These are phyloP conservation scores for Dermatemys mawii DNA, from an alignment of 2,113 vertebrate genomes.

Conservation along the genomic window DNA sequence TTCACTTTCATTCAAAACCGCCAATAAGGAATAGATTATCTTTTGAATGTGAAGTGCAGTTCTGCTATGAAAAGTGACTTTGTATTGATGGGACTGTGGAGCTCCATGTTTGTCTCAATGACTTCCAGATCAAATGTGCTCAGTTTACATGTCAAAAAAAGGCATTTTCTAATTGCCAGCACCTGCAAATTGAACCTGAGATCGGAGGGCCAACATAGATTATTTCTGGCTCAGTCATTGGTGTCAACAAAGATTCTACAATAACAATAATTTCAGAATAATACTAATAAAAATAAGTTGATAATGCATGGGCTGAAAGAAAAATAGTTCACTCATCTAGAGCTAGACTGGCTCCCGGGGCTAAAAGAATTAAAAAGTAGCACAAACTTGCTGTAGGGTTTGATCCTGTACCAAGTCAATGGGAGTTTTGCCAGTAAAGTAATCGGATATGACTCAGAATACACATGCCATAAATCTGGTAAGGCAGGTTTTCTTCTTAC, in stretches of 20 bases:
- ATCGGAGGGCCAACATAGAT: constrained; percentile 29
- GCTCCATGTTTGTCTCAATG: constrained; percentile 8
- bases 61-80: constrained; percentile 35
- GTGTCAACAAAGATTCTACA: constrained; percentile 23
- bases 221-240: constrained; percentile 41
- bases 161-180: background rate
- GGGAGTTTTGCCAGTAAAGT: constrained; percentile 44
- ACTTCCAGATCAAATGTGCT: constrained; percentile 38
- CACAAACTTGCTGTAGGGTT: constrained; percentile 13
- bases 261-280: constrained; percentile 53
- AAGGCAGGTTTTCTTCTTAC: background rate
- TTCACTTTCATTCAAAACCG: constrained; percentile 52
- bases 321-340: constrained; percentile 33
- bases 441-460: constrained; percentile 35
- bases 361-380: constrained; percentile 25
- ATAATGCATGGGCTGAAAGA: background rate
- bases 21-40: constrained; percentile 37
- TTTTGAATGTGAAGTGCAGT: constrained; percentile 50
- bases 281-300: constrained; percentile 53
- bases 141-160: background rate
- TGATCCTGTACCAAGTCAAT: constrained; percentile 25
- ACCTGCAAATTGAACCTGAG: constrained; percentile 23
- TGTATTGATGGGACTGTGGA: constrained; percentile 15
- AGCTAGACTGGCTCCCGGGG: constrained; percentile 5
- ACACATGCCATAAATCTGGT: constrained; percentile 23